A percentile compares a stretch with the other conserved stretches of the same genome.
Evolutionary conservation across 2,888 invertebrate species (phyloP).

Genomic region (Meta bourneti): DNA sequence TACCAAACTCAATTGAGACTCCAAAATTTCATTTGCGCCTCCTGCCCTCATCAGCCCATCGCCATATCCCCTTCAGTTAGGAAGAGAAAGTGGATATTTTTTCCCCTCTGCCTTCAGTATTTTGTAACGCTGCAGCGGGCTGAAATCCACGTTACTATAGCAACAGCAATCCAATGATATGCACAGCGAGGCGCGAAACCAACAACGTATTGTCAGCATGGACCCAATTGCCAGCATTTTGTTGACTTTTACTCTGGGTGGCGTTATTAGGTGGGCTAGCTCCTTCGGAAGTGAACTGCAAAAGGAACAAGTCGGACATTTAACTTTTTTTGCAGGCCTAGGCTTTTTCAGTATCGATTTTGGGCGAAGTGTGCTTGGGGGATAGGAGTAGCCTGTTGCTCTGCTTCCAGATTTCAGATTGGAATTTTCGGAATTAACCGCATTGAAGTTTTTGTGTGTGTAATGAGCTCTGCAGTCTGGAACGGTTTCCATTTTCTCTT

Average conservation of each 20-base stretch:
- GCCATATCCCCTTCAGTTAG: background rate
- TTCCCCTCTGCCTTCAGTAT: constrained; percentile 13
- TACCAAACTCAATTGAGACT: constrained; percentile 49
- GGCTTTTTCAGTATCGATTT: background rate
- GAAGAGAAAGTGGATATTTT: background rate
- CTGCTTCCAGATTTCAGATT: background rate
- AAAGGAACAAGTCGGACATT: constrained; percentile 31
- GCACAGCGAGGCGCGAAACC: constrained; percentile 53
- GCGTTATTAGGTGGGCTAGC: constrained; percentile 28
- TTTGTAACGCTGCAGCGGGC: constrained; percentile 11
- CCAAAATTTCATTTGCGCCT: constrained; percentile 44
- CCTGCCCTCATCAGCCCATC: background rate
- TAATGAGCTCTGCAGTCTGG: no score
- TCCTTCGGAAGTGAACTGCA: constrained; percentile 12
- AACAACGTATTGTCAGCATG: constrained; percentile 50
- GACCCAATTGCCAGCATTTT: constrained; percentile 33
- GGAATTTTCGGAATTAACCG: no score
- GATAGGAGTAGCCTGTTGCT: constrained; percentile 4
- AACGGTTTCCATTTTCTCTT: no score
- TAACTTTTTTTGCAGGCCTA: constrained; percentile 3
- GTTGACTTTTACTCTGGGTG: constrained; percentile 40
- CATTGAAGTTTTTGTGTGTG: no score
- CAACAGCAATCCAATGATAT: constrained; percentile 69
- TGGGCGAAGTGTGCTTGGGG: background rate
- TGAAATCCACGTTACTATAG: constrained; percentile 54